phyloP scores from a whole-genome alignment of 2,888 invertebrate genomes.

The Megamerina dolium region DNA sequence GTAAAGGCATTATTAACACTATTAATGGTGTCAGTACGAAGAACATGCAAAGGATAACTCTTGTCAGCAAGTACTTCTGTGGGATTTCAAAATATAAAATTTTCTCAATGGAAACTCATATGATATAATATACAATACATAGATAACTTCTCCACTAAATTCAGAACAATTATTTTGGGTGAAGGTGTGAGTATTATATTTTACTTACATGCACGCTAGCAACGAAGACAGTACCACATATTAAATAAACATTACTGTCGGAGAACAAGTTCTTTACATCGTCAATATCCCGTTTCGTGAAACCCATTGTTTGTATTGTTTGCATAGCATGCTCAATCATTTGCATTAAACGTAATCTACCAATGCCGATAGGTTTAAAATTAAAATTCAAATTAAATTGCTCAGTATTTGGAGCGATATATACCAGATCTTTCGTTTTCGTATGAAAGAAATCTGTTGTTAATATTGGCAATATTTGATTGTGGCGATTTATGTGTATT shows the following conservation, averaged over 20 bases:
- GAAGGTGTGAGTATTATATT: too few species aligned
- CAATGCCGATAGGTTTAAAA: constrained; percentile 72
- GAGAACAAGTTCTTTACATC: constrained; percentile 95
- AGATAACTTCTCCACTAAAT: too few species aligned
- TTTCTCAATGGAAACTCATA: too few species aligned
- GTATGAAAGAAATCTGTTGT: constrained; percentile 78
- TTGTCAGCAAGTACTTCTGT: too few species aligned
- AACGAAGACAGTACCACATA: constrained; percentile 84
- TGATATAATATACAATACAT: too few species aligned
- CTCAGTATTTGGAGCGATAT: constrained; percentile 57
- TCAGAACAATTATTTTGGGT: too few species aligned
- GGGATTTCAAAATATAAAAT: too few species aligned
- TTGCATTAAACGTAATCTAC: constrained; percentile 68
- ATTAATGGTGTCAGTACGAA: too few species aligned
- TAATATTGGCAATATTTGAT: constrained; percentile 74
- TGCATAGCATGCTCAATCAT: constrained; percentile 71
- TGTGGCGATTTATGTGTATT: constrained; percentile 57
- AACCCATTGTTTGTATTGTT: constrained; percentile 59
- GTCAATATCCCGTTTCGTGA: constrained; percentile 89
- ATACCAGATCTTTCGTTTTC: constrained; percentile 67
- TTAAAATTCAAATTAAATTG: constrained; percentile 62
- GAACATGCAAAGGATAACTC: too few species aligned
- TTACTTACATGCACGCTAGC: constrained; percentile 88
- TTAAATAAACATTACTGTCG: constrained; percentile 87
- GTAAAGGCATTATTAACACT: too few species aligned